These are phyloP conservation scores for Corythaixoides concolor DNA, from an alignment of 2,113 vertebrate species.

Conservation along the genomic window DNA sequence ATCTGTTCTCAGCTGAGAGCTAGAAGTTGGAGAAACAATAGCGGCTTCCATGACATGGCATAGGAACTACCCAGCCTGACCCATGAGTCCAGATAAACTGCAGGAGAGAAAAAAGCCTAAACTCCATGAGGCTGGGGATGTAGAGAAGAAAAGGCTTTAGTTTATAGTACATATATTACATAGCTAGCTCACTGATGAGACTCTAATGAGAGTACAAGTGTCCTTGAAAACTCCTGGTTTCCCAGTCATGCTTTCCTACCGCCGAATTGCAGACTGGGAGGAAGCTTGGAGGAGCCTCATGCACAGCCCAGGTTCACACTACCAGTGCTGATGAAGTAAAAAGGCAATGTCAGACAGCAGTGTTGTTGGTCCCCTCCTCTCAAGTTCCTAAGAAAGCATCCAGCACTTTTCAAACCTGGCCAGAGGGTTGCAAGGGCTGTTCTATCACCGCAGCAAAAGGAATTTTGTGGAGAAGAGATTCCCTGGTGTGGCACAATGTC, in stretches of 20 bases:
- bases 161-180: not conserved
- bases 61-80: not conserved
- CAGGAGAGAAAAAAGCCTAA: not conserved
- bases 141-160: not conserved
- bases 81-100: not conserved
- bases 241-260: not conserved
- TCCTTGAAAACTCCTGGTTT: not conserved
- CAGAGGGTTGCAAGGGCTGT: not conserved
- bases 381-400: not conserved
- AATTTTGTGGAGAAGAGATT: not conserved
- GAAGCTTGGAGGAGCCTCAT: not conserved
- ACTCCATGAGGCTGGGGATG: not conserved
- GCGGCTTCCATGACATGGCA: not conserved
- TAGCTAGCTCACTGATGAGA: not conserved
- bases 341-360: not conserved
- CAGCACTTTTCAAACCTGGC: not conserved
- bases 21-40: not conserved
- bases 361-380: not conserved
- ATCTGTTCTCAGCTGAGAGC: not conserved
- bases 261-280: not conserved
- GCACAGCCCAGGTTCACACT: not conserved
- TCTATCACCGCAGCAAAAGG: not conserved
- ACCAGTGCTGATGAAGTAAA: not conserved
- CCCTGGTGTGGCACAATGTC: not conserved
- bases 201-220: not conserved